Evolutionary conservation across 2,888 invertebrate genomes (phyloP).

Genomic region (Drosophila antonietae): DNA sequence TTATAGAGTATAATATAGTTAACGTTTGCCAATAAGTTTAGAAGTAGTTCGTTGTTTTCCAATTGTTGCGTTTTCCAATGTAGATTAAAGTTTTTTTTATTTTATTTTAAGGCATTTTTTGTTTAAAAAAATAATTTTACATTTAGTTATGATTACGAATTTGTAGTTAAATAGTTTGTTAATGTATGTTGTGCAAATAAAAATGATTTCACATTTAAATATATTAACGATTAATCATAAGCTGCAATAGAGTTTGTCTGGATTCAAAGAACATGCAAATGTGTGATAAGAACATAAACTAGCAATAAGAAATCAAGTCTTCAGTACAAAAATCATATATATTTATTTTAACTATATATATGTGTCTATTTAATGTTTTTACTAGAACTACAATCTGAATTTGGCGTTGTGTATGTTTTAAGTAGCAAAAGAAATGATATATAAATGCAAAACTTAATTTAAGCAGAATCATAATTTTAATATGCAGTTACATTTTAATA

Average conservation of each 20-base stretch:
- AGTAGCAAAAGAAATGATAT: conserved; percentile 37
- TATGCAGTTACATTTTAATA: conserved; percentile 15
- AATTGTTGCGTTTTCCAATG: conserved; percentile 51
- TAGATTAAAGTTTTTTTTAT: conserved; percentile 25
- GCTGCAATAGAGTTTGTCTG: conserved; percentile 34
- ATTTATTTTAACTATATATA: conserved; percentile 56
- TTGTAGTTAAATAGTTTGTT: conserved; percentile 48
- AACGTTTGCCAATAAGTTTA: conserved; percentile 26
- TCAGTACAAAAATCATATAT: conserved; percentile 73
- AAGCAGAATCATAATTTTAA: conserved; percentile 22
- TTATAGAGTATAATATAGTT: conserved; percentile 17
- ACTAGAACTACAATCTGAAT: conserved; percentile 63
- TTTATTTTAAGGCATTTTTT: conserved; percentile 20
- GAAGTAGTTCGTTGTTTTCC: conserved; percentile 36
- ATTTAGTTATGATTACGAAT: conserved; percentile 58
- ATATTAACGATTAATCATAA: conserved; percentile 28
- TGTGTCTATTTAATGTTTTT: conserved; percentile 28
- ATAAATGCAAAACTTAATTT: conserved; percentile 50
- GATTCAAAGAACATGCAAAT: conserved; percentile 38
- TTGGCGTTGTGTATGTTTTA: conserved; percentile 55
- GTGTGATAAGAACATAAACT: conserved; percentile 24
- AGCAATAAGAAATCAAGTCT: conserved; percentile 32
- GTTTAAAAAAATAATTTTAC: conserved; percentile 46
- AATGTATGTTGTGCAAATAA: conserved; percentile 63
- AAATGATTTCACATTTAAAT: conserved; percentile 14